phyloP scores from a whole-genome alignment of 23 tunicate species.

The Ciona savignyi region DNA sequence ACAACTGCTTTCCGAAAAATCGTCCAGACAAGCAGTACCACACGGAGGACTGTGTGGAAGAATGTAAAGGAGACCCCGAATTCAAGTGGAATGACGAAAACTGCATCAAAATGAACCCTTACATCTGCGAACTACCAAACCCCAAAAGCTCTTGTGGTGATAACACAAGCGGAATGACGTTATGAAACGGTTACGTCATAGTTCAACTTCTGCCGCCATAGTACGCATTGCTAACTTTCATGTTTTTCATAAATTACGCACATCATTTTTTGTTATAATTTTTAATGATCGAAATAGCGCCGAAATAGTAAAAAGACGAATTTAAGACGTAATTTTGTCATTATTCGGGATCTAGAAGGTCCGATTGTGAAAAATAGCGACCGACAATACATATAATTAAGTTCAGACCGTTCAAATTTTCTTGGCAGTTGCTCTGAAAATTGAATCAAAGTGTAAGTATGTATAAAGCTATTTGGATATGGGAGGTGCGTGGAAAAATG shows the following conservation, averaged over 20 bases:
- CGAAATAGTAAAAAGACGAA: too few relatives aligned
- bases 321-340: too few relatives aligned
- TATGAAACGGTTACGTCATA: neutral
- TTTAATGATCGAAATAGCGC: too few relatives aligned
- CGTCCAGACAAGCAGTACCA: conserved; percentile 67
- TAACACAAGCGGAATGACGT: neutral
- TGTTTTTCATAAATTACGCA: too few relatives aligned
- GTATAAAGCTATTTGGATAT: too few relatives aligned
- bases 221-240: too few relatives aligned
- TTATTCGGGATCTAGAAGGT: conserved; percentile 24
- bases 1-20: conserved; percentile 38
- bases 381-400: conserved; percentile 74
- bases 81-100: conserved; percentile 83
- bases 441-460: too few relatives aligned
- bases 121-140: conserved; percentile 48
- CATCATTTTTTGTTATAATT: too few relatives aligned
- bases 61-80: conserved; percentile 33
- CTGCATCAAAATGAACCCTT: conserved; percentile 68
- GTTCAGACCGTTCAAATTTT: conserved; percentile 63
- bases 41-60: conserved; percentile 82
- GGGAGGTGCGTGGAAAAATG: too few relatives aligned
- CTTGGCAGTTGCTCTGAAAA: neutral
- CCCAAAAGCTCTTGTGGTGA: neutral
- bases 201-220: too few relatives aligned
- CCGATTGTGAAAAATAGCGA: conserved; percentile 71